Evolutionary conservation across 2,113 vertebrate genomes (phyloP).

Genomic region (Malaclemys terrapin): DNA sequence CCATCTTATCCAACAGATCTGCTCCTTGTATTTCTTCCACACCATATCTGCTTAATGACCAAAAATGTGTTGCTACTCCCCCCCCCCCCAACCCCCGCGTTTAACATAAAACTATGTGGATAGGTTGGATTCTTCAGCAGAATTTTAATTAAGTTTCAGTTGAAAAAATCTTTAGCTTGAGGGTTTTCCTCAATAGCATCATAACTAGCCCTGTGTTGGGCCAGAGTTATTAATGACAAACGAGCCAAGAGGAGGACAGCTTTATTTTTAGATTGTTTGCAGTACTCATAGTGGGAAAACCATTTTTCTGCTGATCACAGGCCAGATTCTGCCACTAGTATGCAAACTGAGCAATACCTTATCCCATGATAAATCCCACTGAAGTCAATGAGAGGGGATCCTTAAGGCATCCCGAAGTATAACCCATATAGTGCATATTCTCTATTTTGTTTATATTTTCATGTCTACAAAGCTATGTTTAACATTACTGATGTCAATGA

Average conservation of each 20-base stretch:
- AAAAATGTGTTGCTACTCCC: neutral
- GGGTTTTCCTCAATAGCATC: neutral
- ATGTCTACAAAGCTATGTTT: too few relatives aligned
- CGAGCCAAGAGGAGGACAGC: neutral
- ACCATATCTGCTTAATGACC: neutral
- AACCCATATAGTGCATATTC: neutral
- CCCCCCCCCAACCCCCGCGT: too few relatives aligned
- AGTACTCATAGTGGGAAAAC: neutral
- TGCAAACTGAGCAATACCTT: neutral
- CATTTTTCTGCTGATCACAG: neutral
- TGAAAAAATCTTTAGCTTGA: neutral
- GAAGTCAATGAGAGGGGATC: neutral
- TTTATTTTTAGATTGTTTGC: neutral
- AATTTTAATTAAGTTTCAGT: neutral
- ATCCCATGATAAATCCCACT: neutral
- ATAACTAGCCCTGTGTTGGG: neutral
- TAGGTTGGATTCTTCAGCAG: neutral
- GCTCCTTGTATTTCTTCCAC: neutral
- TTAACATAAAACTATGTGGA: neutral
- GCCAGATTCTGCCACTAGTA: neutral
- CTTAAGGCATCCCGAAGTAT: neutral
- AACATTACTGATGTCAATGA: too few relatives aligned
- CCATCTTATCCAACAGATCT: neutral
- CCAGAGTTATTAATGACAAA: neutral
- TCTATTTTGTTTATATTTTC: neutral